Evolutionary conservation across 2,797 vertebrate species (phyloP).

Genomic region (Emydoidea blandingii): DNA sequence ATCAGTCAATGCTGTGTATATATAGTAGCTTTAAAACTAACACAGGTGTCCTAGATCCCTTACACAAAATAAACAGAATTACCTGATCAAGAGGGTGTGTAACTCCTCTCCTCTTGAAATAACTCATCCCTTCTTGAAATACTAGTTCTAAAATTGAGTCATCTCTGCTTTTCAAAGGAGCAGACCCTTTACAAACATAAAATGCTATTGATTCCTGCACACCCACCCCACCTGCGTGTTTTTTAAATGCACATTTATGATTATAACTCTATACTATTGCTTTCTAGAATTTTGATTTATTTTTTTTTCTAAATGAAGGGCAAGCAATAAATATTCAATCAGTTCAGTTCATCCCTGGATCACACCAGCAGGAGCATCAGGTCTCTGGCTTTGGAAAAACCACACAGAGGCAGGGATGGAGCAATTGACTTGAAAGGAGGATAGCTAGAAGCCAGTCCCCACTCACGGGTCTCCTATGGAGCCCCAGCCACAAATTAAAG

Average conservation of each 20-base stretch:
- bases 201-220: not conserved
- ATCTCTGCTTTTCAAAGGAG: conserved; percentile 46
- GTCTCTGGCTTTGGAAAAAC: conserved; percentile 39
- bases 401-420: conserved; percentile 59
- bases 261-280: not conserved
- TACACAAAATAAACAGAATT: conserved; percentile 74
- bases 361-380: conserved; percentile 50
- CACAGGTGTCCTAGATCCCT: conserved; percentile 77
- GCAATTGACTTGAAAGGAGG: not conserved
- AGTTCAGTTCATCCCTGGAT: conserved; percentile 58
- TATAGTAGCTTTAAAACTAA: conserved; percentile 78
- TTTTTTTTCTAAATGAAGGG: not conserved
- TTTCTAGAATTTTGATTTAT: not conserved
- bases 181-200: conserved; percentile 20
- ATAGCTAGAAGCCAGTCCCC: not conserved
- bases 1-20: conserved; percentile 63
- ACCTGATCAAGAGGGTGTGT: conserved; percentile 66
- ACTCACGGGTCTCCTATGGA: not conserved
- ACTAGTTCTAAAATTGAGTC: conserved; percentile 45
- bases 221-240: conserved; percentile 22
- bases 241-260: conserved; percentile 29
- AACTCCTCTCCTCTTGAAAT: conserved; percentile 63
- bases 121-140: conserved; percentile 42
- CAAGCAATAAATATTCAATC: conserved; percentile 1
- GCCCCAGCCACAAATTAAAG: conserved; percentile 3